phyloP scores from a whole-genome alignment of 2,888 invertebrate genomes.

The Strigamia crassipes region DNA sequence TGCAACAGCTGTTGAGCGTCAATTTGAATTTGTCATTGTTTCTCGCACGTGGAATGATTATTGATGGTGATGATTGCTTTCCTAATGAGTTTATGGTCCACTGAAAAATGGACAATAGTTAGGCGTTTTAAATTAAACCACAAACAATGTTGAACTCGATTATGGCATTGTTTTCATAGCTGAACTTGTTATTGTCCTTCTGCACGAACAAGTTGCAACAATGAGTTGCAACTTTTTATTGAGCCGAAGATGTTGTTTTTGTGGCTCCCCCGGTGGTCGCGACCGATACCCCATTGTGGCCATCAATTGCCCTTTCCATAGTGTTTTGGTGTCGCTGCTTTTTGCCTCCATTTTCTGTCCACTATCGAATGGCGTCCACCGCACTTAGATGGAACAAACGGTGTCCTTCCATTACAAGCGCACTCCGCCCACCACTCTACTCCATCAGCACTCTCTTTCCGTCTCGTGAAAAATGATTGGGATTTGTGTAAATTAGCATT shows the following conservation, averaged over 20 bases:
- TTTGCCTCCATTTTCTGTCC: slow-evolving; percentile 27
- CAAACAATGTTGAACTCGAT: neutral
- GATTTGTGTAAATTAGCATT: slow-evolving; percentile 36
- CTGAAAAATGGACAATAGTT: neutral
- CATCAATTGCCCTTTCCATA: slow-evolving; percentile 6
- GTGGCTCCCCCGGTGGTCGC: neutral
- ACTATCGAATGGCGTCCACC: slow-evolving; percentile 30
- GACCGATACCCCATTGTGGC: slow-evolving; percentile 21
- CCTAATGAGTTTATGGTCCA: neutral
- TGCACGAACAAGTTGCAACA: neutral
- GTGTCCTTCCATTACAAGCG: slow-evolving; percentile 26
- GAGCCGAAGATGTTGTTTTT: neutral
- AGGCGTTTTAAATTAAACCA: neutral
- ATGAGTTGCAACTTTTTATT: slow-evolving; percentile 23
- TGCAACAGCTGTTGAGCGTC: slow-evolving; percentile 13
- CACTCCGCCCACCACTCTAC: slow-evolving; percentile 29
- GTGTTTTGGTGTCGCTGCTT: neutral
- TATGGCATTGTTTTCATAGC: too few species aligned
- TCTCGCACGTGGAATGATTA: slow-evolving; percentile 12
- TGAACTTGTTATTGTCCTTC: neutral
- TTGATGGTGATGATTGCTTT: slow-evolving; percentile 28
- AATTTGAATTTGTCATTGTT: slow-evolving; percentile 39
- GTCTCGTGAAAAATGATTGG: slow-evolving; percentile 34
- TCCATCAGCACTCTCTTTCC: slow-evolving; percentile 33
- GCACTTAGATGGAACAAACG: slow-evolving; percentile 34